Base-by-base conservation (phyloP, 2,113 vertebrate genomes). In the Scomber scombrus region DNA sequence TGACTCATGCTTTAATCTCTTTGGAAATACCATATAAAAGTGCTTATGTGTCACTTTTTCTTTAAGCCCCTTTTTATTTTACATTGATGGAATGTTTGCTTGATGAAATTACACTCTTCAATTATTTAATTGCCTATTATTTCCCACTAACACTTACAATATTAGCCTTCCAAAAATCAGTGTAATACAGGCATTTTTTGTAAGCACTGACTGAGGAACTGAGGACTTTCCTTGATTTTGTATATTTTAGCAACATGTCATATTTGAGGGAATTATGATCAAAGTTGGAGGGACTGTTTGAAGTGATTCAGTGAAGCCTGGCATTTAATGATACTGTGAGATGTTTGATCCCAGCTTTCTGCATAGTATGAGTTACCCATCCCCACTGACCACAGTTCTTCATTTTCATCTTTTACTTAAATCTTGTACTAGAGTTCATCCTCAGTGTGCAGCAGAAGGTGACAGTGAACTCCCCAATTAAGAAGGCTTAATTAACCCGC, bases 141-240 rank as follows among this genome's bases (percentile, higher is more conserved):
- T 78, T 69, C 55, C 54, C 40, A 31, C 21, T 50, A 78, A 31
- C 80, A 60, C 14, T 82, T 40, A 40, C 34, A 8, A 9, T 64
- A 21, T 43, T 57, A 65, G 54, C 40, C 9, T 13, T 52, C 31
- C 12, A 13, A 73, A 47, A 63, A 61, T 60, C 52, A 69, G 40
- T 50, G 14, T 57, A 69, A 64, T 46, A 60, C 11, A 16, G 52
- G 49, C 18, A 23, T 71, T 15, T 40, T 68, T 68, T 64, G 14
- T 21, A 49, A 5, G 3, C 23, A 71, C 2, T 55, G 65, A 58
- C 34, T 49, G 21, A 29, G 26, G n/a, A 65, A 47, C 57, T 47
- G 46, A 51, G 23, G 51, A 58, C 34, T 70, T 60, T 31, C 3
- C 26, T 55, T 64, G 8, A 57, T 45, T 68, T 57, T 63, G 45